Evolutionary conservation across 2,888 invertebrate genomes (phyloP).

Genomic region (Andrena haemorrhoa): DNA sequence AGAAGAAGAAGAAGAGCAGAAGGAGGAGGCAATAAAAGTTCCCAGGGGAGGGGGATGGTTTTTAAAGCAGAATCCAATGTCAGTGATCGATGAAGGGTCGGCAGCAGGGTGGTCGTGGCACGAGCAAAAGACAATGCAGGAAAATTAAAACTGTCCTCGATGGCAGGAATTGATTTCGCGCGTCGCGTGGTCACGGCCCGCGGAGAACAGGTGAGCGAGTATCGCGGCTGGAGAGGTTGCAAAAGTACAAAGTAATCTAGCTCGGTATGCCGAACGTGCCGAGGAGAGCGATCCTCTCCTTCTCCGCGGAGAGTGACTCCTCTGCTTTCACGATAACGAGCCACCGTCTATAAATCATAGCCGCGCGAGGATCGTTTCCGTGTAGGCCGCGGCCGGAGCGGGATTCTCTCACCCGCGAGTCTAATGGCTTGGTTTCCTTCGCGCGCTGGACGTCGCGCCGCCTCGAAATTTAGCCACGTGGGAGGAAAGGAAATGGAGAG

Average conservation of each 20-base stretch:
- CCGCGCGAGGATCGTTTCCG: constrained; percentile 74
- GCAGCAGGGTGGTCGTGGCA: background rate
- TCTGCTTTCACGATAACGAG: constrained; percentile 82
- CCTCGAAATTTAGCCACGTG: constrained; percentile 40
- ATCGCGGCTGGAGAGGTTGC: constrained; percentile 25
- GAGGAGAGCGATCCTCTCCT: constrained; percentile 52
- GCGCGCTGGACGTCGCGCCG: constrained; percentile 23
- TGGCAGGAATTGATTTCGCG: constrained; percentile 55
- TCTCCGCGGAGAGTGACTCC: constrained; percentile 53
- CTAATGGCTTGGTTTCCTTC: constrained; percentile 59
- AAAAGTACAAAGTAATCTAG: constrained; percentile 65
- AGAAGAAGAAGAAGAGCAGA: background rate
- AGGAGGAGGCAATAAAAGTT: background rate
- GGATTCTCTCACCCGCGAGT: constrained; percentile 56
- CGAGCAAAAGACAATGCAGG: constrained; percentile 43
- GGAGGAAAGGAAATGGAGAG: constrained; percentile 24
- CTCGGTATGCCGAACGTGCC: constrained; percentile 68
- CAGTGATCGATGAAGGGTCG: constrained; percentile 38
- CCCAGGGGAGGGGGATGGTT: background rate
- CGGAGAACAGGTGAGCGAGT: constrained; percentile 44
- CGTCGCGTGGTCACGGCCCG: background rate
- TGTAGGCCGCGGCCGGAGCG: constrained; percentile 50
- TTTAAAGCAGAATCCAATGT: background rate
- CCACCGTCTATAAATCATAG: constrained; percentile 81
- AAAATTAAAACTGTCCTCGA: constrained; percentile 56